Conservation (phyloP, 2,888 invertebrate genomes). For the Luffia ferchaultella region DNA sequence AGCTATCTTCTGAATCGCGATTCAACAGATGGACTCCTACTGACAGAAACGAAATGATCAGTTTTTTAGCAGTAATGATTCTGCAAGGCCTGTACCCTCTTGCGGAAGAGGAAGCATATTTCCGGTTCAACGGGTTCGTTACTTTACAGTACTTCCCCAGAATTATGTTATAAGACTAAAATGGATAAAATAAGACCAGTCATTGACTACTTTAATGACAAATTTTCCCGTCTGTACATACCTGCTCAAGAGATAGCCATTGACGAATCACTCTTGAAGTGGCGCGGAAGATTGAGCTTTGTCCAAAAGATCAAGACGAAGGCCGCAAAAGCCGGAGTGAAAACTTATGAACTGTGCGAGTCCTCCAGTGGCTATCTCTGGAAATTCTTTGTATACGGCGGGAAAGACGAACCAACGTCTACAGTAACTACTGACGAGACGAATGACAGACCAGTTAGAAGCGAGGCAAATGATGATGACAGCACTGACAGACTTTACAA, state of each 20-base stretch:
- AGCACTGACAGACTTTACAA: neutral
- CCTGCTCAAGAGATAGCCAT: neutral
- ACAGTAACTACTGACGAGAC: neutral
- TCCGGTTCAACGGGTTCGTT: neutral
- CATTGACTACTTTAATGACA: neutral
- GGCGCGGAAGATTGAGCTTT: neutral
- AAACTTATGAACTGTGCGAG: neutral
- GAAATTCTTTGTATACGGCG: neutral
- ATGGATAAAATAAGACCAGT: too few species aligned
- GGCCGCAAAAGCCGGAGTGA: neutral
- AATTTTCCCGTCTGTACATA: neutral
- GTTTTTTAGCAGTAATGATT: constrained; percentile 1
- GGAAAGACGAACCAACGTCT: neutral
- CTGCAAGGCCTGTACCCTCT: constrained; percentile 3
- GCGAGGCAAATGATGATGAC: neutral
- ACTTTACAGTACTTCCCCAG: neutral
- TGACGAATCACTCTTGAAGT: too few species aligned
- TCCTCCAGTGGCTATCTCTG: neutral
- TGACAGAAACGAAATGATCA: constrained; percentile 2
- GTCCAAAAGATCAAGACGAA: neutral
- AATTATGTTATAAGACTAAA: too few species aligned
- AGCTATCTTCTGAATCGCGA: constrained; percentile 2
- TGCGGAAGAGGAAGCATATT: neutral
- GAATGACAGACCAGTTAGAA: neutral
- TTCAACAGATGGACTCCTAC: constrained; percentile 1